Evolutionary conservation across 2,113 vertebrate species (phyloP).

Genomic region (Tenrec ecaudatus): DNA sequence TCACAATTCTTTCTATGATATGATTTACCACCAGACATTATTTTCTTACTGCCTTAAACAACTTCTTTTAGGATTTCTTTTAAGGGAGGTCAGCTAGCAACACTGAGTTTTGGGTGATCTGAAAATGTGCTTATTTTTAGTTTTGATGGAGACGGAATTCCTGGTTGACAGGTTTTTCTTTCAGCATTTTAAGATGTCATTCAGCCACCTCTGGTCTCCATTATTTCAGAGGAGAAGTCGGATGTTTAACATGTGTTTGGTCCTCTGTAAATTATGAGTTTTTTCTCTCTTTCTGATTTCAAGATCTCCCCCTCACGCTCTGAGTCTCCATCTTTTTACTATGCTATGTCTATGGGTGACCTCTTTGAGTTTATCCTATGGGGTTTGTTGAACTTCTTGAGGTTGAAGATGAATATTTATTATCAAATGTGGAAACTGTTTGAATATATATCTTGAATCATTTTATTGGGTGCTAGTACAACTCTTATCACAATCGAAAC

Average conservation of each 20-base stretch:
- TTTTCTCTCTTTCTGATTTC: constrained; percentile 46
- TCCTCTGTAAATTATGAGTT: background rate
- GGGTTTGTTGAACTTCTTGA: constrained; percentile 10
- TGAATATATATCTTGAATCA: too few species aligned
- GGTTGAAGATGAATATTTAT: constrained; percentile 47
- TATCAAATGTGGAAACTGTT: background rate
- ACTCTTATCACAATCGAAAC: too few species aligned
- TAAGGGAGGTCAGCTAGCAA: constrained; percentile 20
- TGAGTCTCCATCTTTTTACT: constrained; percentile 40
- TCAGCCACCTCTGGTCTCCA: background rate
- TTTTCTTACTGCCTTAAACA: constrained; percentile 8
- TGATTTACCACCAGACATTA: constrained; percentile 18
- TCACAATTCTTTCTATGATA: constrained; percentile 6
- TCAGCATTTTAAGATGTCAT: background rate
- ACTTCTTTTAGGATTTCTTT: constrained; percentile 41
- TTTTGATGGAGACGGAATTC: constrained; percentile 27
- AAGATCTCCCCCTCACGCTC: background rate
- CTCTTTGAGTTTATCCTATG: background rate
- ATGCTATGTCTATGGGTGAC: background rate
- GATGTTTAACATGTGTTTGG: constrained; percentile 40
- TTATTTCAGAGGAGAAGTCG: constrained; percentile 41
- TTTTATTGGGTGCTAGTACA: too few species aligned
- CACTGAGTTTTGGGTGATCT: too few species aligned
- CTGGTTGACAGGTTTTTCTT: background rate
- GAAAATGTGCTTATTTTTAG: constrained; percentile 37